These are phyloP conservation scores for Carettochelys insculpta DNA, from an alignment of 2,113 vertebrate genomes.

Conservation along the genomic window DNA sequence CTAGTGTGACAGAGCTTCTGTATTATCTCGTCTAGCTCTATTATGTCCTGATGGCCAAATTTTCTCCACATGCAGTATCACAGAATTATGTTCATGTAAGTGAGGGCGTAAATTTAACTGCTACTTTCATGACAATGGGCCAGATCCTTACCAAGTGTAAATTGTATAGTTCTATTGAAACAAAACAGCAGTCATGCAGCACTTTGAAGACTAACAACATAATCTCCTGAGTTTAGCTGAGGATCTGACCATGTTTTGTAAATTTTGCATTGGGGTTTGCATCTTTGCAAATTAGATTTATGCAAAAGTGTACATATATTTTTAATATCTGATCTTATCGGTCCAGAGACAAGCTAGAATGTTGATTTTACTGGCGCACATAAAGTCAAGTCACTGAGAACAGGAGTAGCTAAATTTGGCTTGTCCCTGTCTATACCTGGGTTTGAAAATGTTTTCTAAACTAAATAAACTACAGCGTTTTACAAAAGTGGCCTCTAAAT, in stretches of 20 bases:
- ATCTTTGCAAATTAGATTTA: neutral
- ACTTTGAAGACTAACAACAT: too few species aligned
- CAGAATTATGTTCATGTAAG: neutral
- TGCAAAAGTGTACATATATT: neutral
- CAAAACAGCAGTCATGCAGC: too few species aligned
- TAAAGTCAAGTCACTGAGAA: neutral
- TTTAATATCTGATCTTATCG: neutral
- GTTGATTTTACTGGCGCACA: neutral
- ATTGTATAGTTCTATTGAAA: neutral
- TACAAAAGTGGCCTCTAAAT: neutral
- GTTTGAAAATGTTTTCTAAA: neutral
- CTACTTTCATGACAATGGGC: neutral
- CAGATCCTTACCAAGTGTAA: neutral
- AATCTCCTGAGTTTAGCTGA: neutral
- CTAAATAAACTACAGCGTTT: neutral
- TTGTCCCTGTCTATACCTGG: fast-evolving
- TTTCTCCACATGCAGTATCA: neutral
- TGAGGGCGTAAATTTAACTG: neutral
- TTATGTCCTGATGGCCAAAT: neutral
- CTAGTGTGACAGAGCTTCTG: neutral
- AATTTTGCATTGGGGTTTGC: neutral
- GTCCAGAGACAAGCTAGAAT: neutral
- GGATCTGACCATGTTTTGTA: neutral
- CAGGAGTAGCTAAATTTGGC: neutral
- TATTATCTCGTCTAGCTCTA: neutral